These are phyloP conservation scores for Aphelocoma coerulescens DNA, from an alignment of 2,113 vertebrate species.

Conservation along the genomic window DNA sequence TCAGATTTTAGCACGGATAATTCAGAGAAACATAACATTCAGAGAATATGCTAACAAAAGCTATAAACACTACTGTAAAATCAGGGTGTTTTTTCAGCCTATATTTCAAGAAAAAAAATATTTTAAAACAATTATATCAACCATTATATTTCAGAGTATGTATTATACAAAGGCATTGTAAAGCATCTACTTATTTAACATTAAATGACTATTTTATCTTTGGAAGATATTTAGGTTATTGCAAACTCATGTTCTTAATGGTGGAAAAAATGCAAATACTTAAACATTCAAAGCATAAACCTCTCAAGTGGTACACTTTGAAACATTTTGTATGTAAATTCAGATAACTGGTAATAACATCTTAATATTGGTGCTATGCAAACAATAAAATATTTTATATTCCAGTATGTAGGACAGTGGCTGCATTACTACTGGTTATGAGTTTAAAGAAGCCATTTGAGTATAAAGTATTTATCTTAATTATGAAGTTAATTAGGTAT, in stretches of 20 bases:
- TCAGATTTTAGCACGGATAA: not conserved
- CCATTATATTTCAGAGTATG: not conserved
- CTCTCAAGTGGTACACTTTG: not conserved
- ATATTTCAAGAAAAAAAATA: not conserved
- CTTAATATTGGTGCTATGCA: not conserved
- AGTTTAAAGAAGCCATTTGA: not conserved
- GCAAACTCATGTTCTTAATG: not conserved
- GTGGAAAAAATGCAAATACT: not conserved
- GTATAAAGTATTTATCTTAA: not conserved
- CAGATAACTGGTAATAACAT: not conserved
- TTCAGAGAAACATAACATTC: not conserved
- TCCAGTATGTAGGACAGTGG: not conserved
- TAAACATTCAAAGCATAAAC: not conserved
- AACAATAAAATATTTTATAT: not conserved
- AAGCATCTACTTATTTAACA: not conserved
- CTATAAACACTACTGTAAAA: not conserved
- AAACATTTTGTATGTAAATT: not conserved
- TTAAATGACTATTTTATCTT: not conserved
- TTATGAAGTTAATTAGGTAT: not conserved
- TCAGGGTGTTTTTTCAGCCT: fast-evolving
- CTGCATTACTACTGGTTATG: not conserved
- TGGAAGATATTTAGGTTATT: not conserved
- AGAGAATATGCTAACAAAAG: not conserved
- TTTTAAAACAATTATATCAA: not conserved
- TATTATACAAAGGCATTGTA: not conserved